Percentiles rank a stretch among this genome's conserved stretches.
phyloP scores from a whole-genome alignment of 1,140 invertebrate genomes.

The Drosophila prosaltans region DNA sequence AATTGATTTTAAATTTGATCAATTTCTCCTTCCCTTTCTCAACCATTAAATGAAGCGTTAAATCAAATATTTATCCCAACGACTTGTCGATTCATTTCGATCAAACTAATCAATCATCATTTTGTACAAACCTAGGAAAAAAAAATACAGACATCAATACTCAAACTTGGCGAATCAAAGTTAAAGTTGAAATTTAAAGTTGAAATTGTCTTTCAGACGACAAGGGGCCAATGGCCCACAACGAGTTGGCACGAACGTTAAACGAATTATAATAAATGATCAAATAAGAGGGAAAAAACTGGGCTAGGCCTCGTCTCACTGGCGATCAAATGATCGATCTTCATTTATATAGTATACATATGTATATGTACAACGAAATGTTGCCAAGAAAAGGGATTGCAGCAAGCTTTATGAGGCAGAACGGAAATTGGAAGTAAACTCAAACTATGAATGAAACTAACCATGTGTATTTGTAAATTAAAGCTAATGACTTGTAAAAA shows the following conservation, averaged over 20 bases:
- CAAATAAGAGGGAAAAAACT: slow-evolving; percentile 20
- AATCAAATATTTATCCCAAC: slow-evolving; percentile 61
- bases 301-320: slow-evolving; percentile 8
- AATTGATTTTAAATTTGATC: background rate
- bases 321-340: slow-evolving; percentile 42
- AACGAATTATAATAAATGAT: slow-evolving; percentile 41
- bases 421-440: slow-evolving; percentile 23
- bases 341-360: background rate
- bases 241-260: background rate
- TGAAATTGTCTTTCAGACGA: slow-evolving; percentile 11
- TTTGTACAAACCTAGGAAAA: background rate
- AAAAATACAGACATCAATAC: slow-evolving; percentile 41
- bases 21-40: background rate
- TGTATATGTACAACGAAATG: background rate
- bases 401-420: slow-evolving; percentile 50
- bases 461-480: slow-evolving; percentile 69
- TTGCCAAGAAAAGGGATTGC: slow-evolving; percentile 15
- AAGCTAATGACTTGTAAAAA: slow-evolving; percentile 81
- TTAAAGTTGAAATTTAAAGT: slow-evolving; percentile 19
- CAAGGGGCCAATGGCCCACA: slow-evolving; percentile 47
- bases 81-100: slow-evolving; percentile 42
- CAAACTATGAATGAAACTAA: slow-evolving; percentile 70
- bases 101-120: slow-evolving; percentile 76
- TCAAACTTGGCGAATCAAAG: slow-evolving; percentile 45
- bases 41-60: slow-evolving; percentile 48